A percentile compares a stretch with the other conserved stretches of the same genome.
phyloP scores from a whole-genome alignment of 2,888 invertebrate genomes.

The Physocephala rufipes region DNA sequence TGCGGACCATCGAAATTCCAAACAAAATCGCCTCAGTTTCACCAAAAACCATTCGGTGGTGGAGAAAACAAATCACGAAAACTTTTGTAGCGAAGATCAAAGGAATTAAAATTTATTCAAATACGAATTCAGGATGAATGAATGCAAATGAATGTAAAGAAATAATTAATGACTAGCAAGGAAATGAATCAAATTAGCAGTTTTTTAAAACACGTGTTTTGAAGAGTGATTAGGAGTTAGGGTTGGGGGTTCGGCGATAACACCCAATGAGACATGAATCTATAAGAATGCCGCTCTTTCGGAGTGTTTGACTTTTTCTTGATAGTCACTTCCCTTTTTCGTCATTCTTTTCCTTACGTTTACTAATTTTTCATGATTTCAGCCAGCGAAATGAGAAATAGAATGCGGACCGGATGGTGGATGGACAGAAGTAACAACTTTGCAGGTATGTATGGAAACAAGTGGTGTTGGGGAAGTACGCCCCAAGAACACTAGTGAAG shows the following conservation, averaged over 20 bases:
- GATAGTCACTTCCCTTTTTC: background rate
- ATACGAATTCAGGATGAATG: conserved; percentile 28
- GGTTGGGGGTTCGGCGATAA: background rate
- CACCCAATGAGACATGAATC: background rate
- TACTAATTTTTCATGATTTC: too few relatives aligned
- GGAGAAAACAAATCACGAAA: too few relatives aligned
- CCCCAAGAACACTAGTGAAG: too few relatives aligned
- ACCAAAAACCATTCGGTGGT: too few relatives aligned
- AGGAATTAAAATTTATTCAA: conserved; percentile 10
- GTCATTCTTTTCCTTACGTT: background rate
- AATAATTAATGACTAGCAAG: background rate
- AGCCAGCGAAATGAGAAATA: too few relatives aligned
- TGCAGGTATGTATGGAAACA: too few relatives aligned
- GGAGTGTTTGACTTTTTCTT: background rate
- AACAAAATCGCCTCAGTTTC: too few relatives aligned
- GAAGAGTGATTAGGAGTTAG: background rate
- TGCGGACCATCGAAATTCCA: too few relatives aligned
- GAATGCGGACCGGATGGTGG: too few relatives aligned
- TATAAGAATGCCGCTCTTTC: background rate
- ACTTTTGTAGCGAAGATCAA: background rate
- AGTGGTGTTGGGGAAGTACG: too few relatives aligned
- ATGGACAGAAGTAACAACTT: too few relatives aligned
- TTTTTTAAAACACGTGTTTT: background rate
- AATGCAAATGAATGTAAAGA: background rate
- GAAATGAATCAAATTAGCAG: conserved; percentile 5